Percentiles rank a stretch among this genome's conserved stretches.
These are phyloP conservation scores for Pangasianodon gigas DNA, from an alignment of 2,113 vertebrate genomes.

Conservation along the genomic window DNA sequence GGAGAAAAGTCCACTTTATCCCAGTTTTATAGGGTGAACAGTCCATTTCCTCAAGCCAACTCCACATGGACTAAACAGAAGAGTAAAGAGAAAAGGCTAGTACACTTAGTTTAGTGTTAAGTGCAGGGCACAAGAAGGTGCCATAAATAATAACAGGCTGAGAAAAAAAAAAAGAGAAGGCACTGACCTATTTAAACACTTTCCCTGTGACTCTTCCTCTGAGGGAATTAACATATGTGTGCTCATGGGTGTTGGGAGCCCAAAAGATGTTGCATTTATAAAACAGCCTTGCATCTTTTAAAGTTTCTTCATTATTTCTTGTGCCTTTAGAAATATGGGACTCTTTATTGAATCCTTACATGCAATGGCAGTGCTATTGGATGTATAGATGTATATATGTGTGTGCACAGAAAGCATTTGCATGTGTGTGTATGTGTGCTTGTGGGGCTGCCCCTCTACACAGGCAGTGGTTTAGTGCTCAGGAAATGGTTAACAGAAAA, in stretches of 20 bases:
- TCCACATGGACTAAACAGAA: background rate
- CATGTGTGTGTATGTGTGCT: background rate
- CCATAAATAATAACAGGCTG: background rate
- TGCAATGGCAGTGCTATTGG: background rate
- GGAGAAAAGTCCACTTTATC: background rate
- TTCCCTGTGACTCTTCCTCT: constrained; percentile 39
- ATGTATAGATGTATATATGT: constrained; percentile 19
- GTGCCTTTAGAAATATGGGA: background rate
- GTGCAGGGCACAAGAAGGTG: background rate
- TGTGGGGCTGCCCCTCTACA: constrained; percentile 69
- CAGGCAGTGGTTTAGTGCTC: constrained; percentile 66
- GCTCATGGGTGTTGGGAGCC: background rate
- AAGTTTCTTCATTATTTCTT: background rate
- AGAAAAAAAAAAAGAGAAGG: constrained; percentile 29
- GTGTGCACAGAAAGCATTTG: constrained; percentile 5
- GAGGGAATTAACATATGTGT: background rate
- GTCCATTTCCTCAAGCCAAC: background rate
- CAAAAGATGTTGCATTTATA: background rate
- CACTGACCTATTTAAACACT: constrained; percentile 66
- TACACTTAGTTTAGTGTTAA: background rate
- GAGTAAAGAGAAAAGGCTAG: constrained; percentile 29
- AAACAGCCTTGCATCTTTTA: background rate
- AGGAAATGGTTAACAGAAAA: constrained; percentile 73
- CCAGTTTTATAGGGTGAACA: background rate
- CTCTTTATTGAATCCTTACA: background rate